Evolutionary conservation across 2,888 invertebrate species (phyloP).

Genomic region (Andricus quercusramuli): DNA sequence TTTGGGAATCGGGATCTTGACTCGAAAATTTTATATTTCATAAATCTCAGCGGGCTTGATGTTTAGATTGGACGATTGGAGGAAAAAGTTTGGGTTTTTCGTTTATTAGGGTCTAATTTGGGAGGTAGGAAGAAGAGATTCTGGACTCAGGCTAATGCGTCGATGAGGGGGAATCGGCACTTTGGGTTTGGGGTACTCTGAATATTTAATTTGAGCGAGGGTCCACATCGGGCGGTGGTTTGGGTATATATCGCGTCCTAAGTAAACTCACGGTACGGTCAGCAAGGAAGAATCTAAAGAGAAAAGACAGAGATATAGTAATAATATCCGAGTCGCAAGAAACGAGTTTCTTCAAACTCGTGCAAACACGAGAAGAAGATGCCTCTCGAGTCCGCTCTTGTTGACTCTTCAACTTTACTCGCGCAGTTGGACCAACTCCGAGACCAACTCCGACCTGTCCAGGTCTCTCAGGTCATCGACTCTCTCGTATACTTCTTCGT

Average conservation of each 20-base stretch:
- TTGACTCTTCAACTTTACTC: constrained; percentile 72
- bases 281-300: constrained; percentile 56
- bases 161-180: constrained; percentile 11
- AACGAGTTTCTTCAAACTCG: constrained; percentile 77
- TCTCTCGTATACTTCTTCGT: constrained; percentile 45
- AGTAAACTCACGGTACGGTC: constrained; percentile 52
- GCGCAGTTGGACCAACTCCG: constrained; percentile 38
- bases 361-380: constrained; percentile 70
- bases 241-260: constrained; percentile 53
- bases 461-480: constrained; percentile 52
- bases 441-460: constrained; percentile 38
- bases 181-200: neutral
- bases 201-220: constrained; percentile 50
- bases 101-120: constrained; percentile 4
- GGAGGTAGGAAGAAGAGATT: neutral
- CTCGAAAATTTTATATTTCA: no score
- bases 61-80: neutral
- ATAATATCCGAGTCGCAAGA: constrained; percentile 52
- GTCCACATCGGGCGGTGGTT: constrained; percentile 40
- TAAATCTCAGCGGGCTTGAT: neutral
- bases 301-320: constrained; percentile 50
- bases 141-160: neutral
- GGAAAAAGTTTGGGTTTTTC: neutral
- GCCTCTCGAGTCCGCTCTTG: constrained; percentile 63
- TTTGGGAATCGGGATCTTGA: no score